Base-by-base conservation (phyloP, 1,140 invertebrate genomes). In the Saccostrea glomerata region DNA sequence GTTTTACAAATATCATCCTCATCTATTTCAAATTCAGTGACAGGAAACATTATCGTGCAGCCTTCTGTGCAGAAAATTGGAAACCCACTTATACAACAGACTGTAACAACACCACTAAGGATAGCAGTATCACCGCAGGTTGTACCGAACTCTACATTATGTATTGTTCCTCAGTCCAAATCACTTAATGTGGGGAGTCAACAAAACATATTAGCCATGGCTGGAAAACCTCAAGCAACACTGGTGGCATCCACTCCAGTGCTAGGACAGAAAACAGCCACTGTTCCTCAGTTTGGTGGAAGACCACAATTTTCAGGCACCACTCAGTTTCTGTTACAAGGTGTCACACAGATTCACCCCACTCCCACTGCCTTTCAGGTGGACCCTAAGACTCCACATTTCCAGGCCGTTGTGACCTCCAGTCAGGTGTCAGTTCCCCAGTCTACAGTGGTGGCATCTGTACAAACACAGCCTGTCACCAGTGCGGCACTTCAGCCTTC, bases 281-380 rank as follows among this genome's bases (percentile, higher is more conserved):
- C 40, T 58, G 7, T 88, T 54, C 89, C 89, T 9, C 89, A 90
- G 58, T 90, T 90, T 84, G 89, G 89, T 60, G 89, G 89, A 73
- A 87, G 87, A 73, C 89, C 89, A 58, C 73, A 88, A n/a, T 90
- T 90, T 90, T 30, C 60, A 60, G 87, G 84, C 73, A 89, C 86
- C 36, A 90, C 91, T 36, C 90, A 91, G 58, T 92, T 92, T 86
- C 82, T 92, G 15, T 82, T 92, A 47, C 90, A 92, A 89, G 91
- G 91, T 83, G 91, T 92, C 12, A 85, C 86, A 36, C 91, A 91
- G 82, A 88, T 92, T 58, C 85, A 90, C 77, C 88, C 89, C 20
- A 60, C 83, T 11, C 63, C 89, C 15, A 63, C 55, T 40, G 77
- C 87, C 54, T 85, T 89, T 77, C 70, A 89, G 36, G 87, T 89